phyloP scores from a whole-genome alignment of 2,888 invertebrate species.

The Drosophila rubida region DNA sequence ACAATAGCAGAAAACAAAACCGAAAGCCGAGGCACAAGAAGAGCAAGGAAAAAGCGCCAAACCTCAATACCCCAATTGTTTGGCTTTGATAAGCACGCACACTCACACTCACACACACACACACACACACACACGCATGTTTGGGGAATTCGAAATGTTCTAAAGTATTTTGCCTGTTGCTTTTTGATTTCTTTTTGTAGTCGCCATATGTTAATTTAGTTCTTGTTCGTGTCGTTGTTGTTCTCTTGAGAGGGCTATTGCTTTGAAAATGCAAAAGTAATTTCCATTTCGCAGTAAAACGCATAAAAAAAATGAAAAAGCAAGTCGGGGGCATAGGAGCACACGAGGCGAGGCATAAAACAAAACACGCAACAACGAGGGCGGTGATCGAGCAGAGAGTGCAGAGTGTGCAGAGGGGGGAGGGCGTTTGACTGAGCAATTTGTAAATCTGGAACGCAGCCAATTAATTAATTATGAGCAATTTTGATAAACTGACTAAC shows the following conservation, averaged over 20 bases:
- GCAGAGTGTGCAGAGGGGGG: neutral
- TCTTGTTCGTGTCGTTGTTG: slow-evolving; percentile 14
- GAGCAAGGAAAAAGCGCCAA: slow-evolving; percentile 25
- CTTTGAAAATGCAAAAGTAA: slow-evolving; percentile 62
- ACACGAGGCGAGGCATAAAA: slow-evolving; percentile 17
- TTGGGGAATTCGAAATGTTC: slow-evolving; percentile 55
- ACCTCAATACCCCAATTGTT: slow-evolving; percentile 42
- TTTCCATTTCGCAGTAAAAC: slow-evolving; percentile 73
- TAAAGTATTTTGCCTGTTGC: slow-evolving; percentile 16
- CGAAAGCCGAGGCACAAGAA: neutral
- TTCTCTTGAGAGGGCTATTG: slow-evolving; percentile 34
- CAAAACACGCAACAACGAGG: slow-evolving; percentile 34
- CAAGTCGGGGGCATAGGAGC: slow-evolving; percentile 17
- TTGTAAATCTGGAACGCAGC: slow-evolving; percentile 83
- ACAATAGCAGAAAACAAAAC: slow-evolving; percentile 1
- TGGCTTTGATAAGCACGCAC: slow-evolving; percentile 53
- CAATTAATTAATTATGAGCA: slow-evolving; percentile 84
- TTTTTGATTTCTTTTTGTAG: slow-evolving; percentile 20
- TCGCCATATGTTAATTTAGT: slow-evolving; percentile 66
- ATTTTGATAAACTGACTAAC: slow-evolving; percentile 78
- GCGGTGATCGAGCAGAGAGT: neutral
- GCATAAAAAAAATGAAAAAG: slow-evolving; percentile 48
- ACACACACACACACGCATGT: slow-evolving; percentile 13
- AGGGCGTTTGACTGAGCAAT: slow-evolving; percentile 53
- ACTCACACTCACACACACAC: no score